Evolutionary conservation across 2,888 invertebrate genomes (phyloP).

Genomic region (Branchellion lobata): DNA sequence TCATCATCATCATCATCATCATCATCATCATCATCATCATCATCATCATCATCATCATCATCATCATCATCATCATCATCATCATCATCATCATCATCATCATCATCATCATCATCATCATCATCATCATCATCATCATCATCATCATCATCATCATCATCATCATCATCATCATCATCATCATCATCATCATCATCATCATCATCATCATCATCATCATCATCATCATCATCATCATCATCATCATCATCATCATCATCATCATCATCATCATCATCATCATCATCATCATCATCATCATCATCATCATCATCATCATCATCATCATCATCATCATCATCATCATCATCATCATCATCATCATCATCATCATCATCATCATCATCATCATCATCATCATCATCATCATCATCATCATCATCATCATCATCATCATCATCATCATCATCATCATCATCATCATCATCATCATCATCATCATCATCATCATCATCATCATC

Average conservation of each 20-base stretch:
- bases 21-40: slow-evolving; percentile 3
- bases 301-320: neutral
- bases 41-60: slow-evolving; percentile 15
- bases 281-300: neutral
- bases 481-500: slow-evolving; percentile 11
- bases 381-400: slow-evolving; percentile 25
- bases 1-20: neutral
- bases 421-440: slow-evolving; percentile 26
- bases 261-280: neutral
- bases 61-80: slow-evolving; percentile 11
- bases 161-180: neutral
- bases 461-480: slow-evolving; percentile 3
- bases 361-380: slow-evolving; percentile 26
- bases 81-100: slow-evolving; percentile 13
- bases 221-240: slow-evolving; percentile 5
- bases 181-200: neutral
- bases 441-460: slow-evolving; percentile 33
- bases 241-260: neutral
- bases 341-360: slow-evolving; percentile 30
- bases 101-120: neutral
- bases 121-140: neutral
- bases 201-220: neutral
- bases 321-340: slow-evolving; percentile 30
- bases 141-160: neutral
- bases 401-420: slow-evolving; percentile 26